Evolutionary conservation across 23 tunicate genomes (phyloP), one percentile per base, ranked within the genome.

Genomic region (Trididemnum clinides): DNA sequence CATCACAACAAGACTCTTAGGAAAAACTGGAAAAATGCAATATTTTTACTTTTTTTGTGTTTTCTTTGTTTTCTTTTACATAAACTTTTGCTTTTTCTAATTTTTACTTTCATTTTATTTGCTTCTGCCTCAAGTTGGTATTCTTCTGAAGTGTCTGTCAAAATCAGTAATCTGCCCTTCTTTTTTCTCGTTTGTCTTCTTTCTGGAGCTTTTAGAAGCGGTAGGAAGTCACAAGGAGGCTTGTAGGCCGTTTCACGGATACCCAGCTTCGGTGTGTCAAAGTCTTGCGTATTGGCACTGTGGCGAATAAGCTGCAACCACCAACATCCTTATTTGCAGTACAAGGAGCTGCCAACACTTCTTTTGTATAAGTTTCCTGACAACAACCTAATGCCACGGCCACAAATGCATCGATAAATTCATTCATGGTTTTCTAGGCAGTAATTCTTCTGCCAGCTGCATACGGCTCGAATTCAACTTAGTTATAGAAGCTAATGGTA

Each of bases 261-360:
- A 69, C 37, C 37, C 38, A 37, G 31, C 21, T 69, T n/a, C 38
- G 21, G 21, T 69, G 76, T 31, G 37, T 69, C 76, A 69, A 69
- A 35, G 18, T 69, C 76, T 69, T 33, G 76, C 37, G 21, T 31
- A 30, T 31, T 69, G 76, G 76, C 38, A 18, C 38, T 69, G 76
- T 69, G 76, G 76, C 38, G 21, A 33, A 69, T 27, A 37, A 69
- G 76, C 6, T 69, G 76, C 76, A 69, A 69, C 31, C 76, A 69
- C 37, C 37, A 69, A 69, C 76, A 29, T 69, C 37, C 76, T 69
- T n/a, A 28, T 69, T 69, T 69, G 76, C 76, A 27, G 37, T n/a
- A n/a, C n/a, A 21, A 69, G 37, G 31, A 15, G 38, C 37, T 27
- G 76, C 12, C 31, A 21, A 6, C 38, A 69, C 3, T 27, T 69